phyloP scores from a whole-genome alignment of 92 coral and sea anemone species.

The Desmophyllum pertusum region DNA sequence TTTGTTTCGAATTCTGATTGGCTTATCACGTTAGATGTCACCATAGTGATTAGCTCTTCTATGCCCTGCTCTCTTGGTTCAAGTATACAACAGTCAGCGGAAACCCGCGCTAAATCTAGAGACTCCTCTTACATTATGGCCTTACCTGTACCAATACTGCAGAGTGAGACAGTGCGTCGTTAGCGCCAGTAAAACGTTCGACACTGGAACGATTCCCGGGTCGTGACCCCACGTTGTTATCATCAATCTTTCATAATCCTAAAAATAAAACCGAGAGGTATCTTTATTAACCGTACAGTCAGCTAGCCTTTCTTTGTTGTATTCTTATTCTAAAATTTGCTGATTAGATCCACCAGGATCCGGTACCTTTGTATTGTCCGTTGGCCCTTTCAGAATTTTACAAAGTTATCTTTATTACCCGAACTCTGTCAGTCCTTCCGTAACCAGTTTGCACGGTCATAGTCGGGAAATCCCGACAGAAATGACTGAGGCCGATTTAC shows the following conservation, averaged over 20 bases:
- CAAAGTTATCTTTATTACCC: too few relatives aligned
- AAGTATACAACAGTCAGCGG: too few relatives aligned
- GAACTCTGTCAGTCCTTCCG: neutral
- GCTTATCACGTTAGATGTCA: neutral
- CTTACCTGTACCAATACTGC: conserved; percentile 96
- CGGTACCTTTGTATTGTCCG: too few relatives aligned
- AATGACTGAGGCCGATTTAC: too few relatives aligned
- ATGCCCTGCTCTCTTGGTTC: neutral
- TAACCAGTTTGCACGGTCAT: neutral
- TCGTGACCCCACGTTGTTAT: conserved; percentile 99
- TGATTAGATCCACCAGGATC: too few relatives aligned
- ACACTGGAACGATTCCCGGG: conserved; percentile 92
- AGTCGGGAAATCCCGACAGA: too few relatives aligned
- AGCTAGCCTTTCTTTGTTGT: too few relatives aligned
- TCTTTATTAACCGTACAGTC: too few relatives aligned
- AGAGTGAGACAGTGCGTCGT: conserved; percentile 91
- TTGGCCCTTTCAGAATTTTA: too few relatives aligned
- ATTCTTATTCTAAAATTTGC: too few relatives aligned
- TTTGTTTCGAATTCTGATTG: neutral
- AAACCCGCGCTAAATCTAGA: neutral
- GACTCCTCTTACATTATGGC: neutral
- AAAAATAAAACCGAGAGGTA: neutral
- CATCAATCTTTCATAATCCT: conserved; percentile 90
- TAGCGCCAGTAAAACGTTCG: conserved; percentile 86
- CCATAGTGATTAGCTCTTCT: neutral